Evolutionary conservation across 2,113 vertebrate species (phyloP).

Genomic region (Egretta garzetta): DNA sequence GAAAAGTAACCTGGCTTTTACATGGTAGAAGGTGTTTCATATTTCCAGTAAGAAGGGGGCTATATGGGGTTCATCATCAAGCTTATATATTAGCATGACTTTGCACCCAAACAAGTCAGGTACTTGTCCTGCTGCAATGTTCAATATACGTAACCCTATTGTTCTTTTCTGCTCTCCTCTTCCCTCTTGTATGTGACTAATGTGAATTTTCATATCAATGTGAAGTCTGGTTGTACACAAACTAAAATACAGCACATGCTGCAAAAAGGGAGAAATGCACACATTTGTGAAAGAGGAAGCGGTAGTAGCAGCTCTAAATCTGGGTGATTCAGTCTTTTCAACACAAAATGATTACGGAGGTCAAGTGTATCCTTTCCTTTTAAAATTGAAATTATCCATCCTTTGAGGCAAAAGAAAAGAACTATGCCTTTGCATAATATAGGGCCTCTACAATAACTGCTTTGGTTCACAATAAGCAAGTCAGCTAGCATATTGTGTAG

Average conservation of each 20-base stretch:
- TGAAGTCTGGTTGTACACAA: not conserved
- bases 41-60: not conserved
- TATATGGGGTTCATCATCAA: not conserved
- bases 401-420: slow-evolving; percentile 15
- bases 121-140: not conserved
- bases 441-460: not conserved
- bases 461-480: not conserved
- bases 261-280: not conserved
- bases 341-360: not conserved
- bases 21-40: not conserved
- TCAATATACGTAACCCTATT: not conserved
- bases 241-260: not conserved
- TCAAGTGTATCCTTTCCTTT: not conserved
- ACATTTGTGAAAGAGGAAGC: not conserved
- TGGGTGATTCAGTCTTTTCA: not conserved
- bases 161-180: not conserved
- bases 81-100: not conserved
- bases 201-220: not conserved
- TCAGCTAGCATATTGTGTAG: not conserved
- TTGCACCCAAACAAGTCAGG: not conserved
- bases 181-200: not conserved
- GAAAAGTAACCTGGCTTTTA: not conserved
- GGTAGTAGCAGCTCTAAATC: not conserved
- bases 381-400: not conserved
- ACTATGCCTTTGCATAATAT: not conserved